phyloP scores from a whole-genome alignment of 2,797 vertebrate genomes.

The Lacerta bilineata region DNA sequence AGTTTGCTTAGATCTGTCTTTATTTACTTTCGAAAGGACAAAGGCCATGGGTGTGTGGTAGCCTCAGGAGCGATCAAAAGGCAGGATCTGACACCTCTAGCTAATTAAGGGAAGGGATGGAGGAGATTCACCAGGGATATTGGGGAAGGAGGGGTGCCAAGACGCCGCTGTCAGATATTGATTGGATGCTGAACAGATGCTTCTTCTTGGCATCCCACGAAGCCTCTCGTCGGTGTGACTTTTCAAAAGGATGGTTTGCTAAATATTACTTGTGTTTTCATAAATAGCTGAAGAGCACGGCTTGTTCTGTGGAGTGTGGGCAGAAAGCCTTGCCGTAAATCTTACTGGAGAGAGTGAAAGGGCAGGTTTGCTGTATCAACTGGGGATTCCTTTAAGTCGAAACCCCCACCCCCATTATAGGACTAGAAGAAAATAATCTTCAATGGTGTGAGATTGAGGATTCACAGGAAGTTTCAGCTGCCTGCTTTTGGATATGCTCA shows the following conservation, averaged over 20 bases:
- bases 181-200: slow-evolving; percentile 50
- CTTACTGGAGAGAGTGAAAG: too few species aligned
- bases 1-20: slow-evolving; percentile 31
- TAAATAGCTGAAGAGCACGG: background rate
- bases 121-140: slow-evolving; percentile 14
- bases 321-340: background rate
- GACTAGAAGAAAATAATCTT: background rate
- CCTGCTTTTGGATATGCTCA: background rate
- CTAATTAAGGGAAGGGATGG: slow-evolving; percentile 22
- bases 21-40: slow-evolving; percentile 54
- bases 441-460: too few species aligned
- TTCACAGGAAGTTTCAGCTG: background rate
- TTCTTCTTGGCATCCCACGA: slow-evolving; percentile 40
- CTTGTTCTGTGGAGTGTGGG: background rate
- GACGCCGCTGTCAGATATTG: slow-evolving; percentile 38
- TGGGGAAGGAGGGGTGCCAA: slow-evolving; percentile 4
- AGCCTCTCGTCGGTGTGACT: slow-evolving; percentile 16
- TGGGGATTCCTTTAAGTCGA: background rate
- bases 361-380: background rate
- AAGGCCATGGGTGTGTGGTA: slow-evolving; percentile 31
- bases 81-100: slow-evolving; percentile 29
- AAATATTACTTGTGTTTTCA: slow-evolving; percentile 6
- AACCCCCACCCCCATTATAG: background rate
- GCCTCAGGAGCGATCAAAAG: slow-evolving; percentile 46
- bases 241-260: slow-evolving; percentile 50